Evolutionary conservation across 2,797 vertebrate species (phyloP).

Genomic region (Pitangus sulphuratus): DNA sequence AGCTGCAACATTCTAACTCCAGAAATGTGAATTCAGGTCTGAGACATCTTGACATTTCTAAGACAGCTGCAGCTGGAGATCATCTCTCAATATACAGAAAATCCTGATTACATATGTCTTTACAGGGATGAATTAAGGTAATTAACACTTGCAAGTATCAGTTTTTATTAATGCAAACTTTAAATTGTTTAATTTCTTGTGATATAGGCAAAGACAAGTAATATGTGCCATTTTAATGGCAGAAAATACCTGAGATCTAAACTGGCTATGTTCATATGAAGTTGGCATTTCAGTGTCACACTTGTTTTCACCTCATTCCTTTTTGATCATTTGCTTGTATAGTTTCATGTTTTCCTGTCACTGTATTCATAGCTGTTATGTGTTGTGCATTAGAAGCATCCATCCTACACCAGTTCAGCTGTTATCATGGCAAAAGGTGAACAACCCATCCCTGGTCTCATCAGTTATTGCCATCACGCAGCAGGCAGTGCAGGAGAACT

Average conservation of each 20-base stretch:
- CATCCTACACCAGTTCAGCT: conserved; percentile 82
- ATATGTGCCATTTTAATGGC: not conserved
- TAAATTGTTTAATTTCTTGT: not conserved
- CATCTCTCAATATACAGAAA: conserved; percentile 48
- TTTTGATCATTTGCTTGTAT: conserved; percentile 75
- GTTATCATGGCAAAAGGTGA: conserved; percentile 85
- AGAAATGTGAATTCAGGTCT: conserved; percentile 61
- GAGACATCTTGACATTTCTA: conserved; percentile 54
- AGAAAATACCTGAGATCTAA: conserved; percentile 65
- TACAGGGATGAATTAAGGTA: conserved; percentile 53
- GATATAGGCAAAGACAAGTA: not conserved
- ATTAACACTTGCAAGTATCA: conserved; percentile 35
- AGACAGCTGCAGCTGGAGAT: conserved; percentile 58
- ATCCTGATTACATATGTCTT: conserved; percentile 49
- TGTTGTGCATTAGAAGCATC: conserved; percentile 85
- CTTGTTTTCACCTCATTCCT: conserved; percentile 67
- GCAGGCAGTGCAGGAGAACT: conserved; percentile 85
- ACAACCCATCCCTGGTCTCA: conserved; percentile 82
- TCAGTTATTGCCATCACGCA: conserved; percentile 87
- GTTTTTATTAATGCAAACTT: conserved; percentile 32
- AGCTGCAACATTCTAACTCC: conserved; percentile 23
- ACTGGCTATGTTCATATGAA: conserved; percentile 44
- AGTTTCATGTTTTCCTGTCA: conserved; percentile 74
- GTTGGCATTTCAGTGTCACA: conserved; percentile 62
- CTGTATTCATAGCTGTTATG: conserved; percentile 81